Evolutionary conservation across 2,888 invertebrate species (phyloP).

Genomic region (Eupithecia exiguata): DNA sequence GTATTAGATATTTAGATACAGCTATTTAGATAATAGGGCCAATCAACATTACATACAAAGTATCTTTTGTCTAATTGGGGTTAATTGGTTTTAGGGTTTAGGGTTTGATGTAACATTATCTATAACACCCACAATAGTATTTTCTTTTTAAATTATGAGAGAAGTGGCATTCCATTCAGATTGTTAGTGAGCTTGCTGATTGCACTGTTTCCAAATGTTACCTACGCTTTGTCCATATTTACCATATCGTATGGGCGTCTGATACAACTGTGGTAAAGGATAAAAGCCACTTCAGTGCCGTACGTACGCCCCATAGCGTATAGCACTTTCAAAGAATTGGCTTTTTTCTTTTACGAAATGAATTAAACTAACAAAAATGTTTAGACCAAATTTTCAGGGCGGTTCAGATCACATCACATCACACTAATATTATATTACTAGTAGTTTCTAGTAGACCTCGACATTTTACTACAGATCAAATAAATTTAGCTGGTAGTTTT

Average conservation of each 20-base stretch:
- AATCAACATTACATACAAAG: background rate
- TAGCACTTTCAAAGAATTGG: background rate
- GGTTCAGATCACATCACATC: no score
- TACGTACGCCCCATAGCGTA: background rate
- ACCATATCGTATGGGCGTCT: background rate
- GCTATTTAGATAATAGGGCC: background rate
- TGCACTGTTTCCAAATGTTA: background rate
- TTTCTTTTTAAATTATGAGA: background rate
- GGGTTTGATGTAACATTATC: background rate
- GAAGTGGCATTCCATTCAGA: background rate
- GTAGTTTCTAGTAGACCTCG: no score
- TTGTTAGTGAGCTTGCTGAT: background rate
- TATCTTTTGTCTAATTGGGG: background rate
- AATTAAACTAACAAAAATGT: background rate
- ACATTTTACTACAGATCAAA: no score
- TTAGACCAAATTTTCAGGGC: no score
- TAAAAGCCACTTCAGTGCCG: no score
- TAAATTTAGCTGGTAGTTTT: no score
- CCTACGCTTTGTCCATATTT: background rate
- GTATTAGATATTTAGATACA: background rate
- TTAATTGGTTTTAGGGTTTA: background rate
- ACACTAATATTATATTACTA: no score
- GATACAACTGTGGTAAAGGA: background rate
- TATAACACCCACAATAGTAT: background rate
- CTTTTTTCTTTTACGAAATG: background rate